These are phyloP conservation scores for Phrynocephalus vlangalii DNA, from an alignment of 2,797 vertebrate species.

Conservation along the genomic window DNA sequence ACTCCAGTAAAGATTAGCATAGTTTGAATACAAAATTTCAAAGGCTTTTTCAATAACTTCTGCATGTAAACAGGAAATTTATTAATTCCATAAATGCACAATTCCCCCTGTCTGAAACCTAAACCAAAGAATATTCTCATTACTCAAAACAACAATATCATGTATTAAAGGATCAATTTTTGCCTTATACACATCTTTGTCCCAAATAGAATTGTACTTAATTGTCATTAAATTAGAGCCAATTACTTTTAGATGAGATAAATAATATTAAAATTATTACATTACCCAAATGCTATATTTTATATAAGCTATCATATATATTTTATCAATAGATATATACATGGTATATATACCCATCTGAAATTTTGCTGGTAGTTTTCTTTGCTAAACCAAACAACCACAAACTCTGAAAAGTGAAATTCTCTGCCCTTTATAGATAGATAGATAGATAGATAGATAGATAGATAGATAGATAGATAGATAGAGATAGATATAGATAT, in stretches of 20 bases:
- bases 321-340: background rate
- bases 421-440: background rate
- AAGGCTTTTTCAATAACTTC: background rate
- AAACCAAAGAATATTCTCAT: background rate
- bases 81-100: background rate
- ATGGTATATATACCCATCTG: background rate
- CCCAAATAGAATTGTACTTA: background rate
- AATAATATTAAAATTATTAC: background rate
- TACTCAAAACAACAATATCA: background rate
- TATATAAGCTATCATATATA: background rate
- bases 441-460: no score
- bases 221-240: background rate
- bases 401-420: constrained; percentile 7
- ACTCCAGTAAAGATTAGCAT: background rate
- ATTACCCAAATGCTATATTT: background rate
- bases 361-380: background rate
- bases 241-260: constrained; percentile 16
- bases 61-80: background rate
- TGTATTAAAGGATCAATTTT: background rate
- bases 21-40: constrained; percentile 12
- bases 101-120: background rate
- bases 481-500: no score
- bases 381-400: background rate
- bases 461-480: no score
- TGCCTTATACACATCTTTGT: accelerated